Conservation (phyloP, 2,113 vertebrate species). For the Atlantisia rogersi region DNA sequence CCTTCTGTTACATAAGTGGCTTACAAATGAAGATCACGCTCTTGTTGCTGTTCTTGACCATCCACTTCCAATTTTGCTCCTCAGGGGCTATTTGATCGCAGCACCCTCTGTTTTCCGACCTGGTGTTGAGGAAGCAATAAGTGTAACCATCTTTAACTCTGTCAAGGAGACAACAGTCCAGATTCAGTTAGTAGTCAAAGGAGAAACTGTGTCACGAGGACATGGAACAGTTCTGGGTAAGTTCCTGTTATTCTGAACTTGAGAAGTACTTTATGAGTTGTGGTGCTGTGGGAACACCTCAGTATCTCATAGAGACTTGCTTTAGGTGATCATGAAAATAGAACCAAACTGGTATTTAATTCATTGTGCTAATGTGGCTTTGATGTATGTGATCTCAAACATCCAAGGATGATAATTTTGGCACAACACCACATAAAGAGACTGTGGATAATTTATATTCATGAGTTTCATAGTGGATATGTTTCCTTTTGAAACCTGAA, state of each 20-base stretch:
- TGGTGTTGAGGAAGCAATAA: slow-evolving; percentile 87
- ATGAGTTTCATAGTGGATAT: neutral
- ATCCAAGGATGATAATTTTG: neutral
- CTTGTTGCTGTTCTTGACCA: neutral
- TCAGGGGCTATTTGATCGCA: slow-evolving; percentile 88
- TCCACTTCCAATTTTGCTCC: neutral
- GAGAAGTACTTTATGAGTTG: neutral
- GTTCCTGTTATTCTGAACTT: neutral
- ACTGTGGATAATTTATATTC: neutral
- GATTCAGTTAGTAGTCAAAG: slow-evolving; percentile 87
- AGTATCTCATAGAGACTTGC: accelerated
- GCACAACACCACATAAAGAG: neutral
- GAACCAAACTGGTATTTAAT: neutral
- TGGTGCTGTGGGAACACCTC: neutral
- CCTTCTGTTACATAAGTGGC: neutral
- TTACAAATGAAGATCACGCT: neutral
- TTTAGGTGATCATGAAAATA: neutral
- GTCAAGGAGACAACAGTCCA: slow-evolving; percentile 84
- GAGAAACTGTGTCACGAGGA: slow-evolving; percentile 81
- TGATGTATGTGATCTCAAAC: neutral
- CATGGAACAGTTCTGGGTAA: slow-evolving; percentile 85
- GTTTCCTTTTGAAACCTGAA: neutral
- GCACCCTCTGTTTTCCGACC: slow-evolving; percentile 89
- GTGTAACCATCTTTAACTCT: slow-evolving; percentile 89
- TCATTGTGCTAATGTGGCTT: neutral